phyloP scores from a whole-genome alignment of 1,140 invertebrate genomes.

The Acyrthosiphon pisum region DNA sequence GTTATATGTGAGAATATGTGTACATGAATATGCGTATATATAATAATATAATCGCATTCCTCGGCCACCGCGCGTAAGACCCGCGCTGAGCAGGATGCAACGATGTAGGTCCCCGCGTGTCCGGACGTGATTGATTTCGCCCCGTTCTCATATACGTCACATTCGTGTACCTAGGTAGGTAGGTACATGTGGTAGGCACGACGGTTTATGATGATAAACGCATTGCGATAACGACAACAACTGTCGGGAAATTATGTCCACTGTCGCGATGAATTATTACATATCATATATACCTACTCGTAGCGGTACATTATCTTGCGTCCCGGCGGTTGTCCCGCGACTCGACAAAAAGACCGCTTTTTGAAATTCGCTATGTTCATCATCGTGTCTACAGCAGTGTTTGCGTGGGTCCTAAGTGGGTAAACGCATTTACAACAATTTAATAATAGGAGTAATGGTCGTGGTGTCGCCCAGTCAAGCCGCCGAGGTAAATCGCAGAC shows the following conservation, averaged over 20 bases:
- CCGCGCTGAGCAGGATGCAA: neutral
- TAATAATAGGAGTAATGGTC: neutral
- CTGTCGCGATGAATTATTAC: neutral
- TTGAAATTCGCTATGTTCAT: neutral
- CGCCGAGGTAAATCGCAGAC: neutral
- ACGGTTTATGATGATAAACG: neutral
- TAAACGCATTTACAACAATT: neutral
- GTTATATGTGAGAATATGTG: neutral
- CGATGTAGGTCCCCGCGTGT: neutral
- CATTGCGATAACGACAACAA: neutral
- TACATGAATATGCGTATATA: neutral
- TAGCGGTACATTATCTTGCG: no score
- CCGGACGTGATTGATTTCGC: neutral
- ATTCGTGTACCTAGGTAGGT: neutral
- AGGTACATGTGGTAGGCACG: neutral
- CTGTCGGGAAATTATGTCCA: neutral
- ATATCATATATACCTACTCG: no score
- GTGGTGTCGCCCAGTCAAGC: no score
- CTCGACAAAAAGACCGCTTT: no score
- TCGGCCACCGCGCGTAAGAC: neutral
- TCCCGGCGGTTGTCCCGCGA: no score
- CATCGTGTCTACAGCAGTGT: neutral
- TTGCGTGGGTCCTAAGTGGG: neutral
- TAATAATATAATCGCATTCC: neutral
- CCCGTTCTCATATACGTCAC: neutral